Conservation (phyloP, 1,140 invertebrate genomes). For the Ips typographus region DNA sequence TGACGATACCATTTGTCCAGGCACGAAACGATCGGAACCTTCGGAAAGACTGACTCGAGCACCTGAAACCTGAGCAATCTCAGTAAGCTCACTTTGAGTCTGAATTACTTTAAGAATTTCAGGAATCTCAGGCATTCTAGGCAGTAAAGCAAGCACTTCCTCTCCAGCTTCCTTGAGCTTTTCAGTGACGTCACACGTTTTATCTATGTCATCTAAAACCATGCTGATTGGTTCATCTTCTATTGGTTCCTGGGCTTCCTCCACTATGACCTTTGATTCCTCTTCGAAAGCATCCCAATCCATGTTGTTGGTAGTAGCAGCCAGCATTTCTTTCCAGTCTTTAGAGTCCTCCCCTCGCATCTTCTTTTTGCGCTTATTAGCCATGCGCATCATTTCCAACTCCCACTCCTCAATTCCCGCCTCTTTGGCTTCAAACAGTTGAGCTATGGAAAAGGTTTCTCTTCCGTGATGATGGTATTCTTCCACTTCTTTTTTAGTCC, state of each 20-base stretch:
- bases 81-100: slow-evolving; percentile 58
- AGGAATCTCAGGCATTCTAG: slow-evolving; percentile 63
- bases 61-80: slow-evolving; percentile 64
- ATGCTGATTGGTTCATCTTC: slow-evolving; percentile 52
- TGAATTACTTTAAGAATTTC: slow-evolving; percentile 63
- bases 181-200: slow-evolving; percentile 60
- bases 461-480: slow-evolving; percentile 58
- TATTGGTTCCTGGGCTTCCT: slow-evolving; percentile 45
- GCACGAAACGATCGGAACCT: slow-evolving; percentile 55
- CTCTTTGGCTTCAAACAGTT: slow-evolving; percentile 77
- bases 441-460: slow-evolving; percentile 63
- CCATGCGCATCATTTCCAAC: slow-evolving; percentile 49
- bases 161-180: slow-evolving; percentile 56
- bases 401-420: slow-evolving; percentile 62
- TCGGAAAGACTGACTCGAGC: slow-evolving; percentile 63
- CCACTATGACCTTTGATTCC: slow-evolving; percentile 52
- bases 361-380: slow-evolving; percentile 48
- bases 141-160: slow-evolving; percentile 58
- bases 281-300: slow-evolving; percentile 52
- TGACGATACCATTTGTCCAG: slow-evolving; percentile 69
- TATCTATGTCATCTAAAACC: slow-evolving; percentile 56
- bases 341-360: slow-evolving; percentile 50
- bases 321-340: slow-evolving; percentile 48
- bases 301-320: slow-evolving; percentile 45
- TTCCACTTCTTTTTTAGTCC: slow-evolving; percentile 63